Base-by-base conservation (phyloP, 2,113 vertebrate species). In the Riparia riparia region DNA sequence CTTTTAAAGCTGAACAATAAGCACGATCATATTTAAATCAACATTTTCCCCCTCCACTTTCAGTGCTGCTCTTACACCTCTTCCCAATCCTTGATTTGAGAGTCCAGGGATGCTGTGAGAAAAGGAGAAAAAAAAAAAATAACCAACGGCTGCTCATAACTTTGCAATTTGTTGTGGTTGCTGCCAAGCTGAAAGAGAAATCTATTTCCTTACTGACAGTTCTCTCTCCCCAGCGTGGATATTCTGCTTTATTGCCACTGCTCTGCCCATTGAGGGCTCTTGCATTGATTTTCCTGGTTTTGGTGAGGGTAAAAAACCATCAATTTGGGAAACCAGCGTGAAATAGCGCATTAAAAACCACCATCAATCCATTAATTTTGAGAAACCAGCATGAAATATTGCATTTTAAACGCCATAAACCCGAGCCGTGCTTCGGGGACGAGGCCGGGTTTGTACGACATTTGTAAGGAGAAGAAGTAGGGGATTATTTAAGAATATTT, bases 131-230 rank as follows among this genome's bases (percentile, higher is more conserved):
- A 37, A 37, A 37, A 37, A 26, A 53, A 78, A 42, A 29, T 0
- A 71, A 74, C 53, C 58, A 57, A 41, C 1, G 15, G 34, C 44
- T 70, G 57, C 50, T 91, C 45, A 70, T 92, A 84, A 82, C 58
- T 71, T 57, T 50, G 41, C 56, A 34, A 95, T 95, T 91, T 77
- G 84, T 86, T 70, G 79, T 54, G 86, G 69, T 24, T 74, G 73
- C 82, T 95, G 86, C 73, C 77, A 71, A 80, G 17, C 56, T 76
- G 77, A 92, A 93, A 65, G 22, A 74, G 89, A 90, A 96, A 94
- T 94, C 83, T 10, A 85, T 96, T 84, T 68, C 50, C 57, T 45
- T 80, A 87, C 76, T 69, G 94, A 80, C 80, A 79, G 60, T 79
- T 26, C 32, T 74, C 66, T 63, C 72, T 69, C 57, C 63, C 64